Conservation (phyloP, 2,797 vertebrate species). For the Thunnus albacares region DNA sequence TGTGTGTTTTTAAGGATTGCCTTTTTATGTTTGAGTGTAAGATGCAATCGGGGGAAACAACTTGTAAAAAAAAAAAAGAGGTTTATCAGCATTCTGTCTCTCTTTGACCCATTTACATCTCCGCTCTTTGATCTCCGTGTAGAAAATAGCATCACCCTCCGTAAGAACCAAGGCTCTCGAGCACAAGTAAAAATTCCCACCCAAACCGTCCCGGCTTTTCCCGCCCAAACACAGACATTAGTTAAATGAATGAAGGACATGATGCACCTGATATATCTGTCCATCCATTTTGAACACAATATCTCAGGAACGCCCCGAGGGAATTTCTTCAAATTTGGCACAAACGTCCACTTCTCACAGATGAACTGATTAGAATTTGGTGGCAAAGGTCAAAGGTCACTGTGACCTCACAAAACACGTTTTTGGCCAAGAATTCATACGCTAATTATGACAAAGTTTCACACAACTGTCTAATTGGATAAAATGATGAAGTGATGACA, state of each 20-base stretch:
- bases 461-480: no score
- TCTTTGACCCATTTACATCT: conserved; percentile 49
- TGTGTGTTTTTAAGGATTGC: neutral
- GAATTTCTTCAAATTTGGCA: no score
- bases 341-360: no score
- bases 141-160: conserved; percentile 45
- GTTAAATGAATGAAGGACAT: neutral
- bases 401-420: no score
- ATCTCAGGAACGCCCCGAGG: no score
- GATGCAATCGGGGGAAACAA: conserved; percentile 4
- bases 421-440: no score
- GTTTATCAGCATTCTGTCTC: conserved; percentile 9
- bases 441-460: no score
- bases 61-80: neutral
- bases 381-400: no score
- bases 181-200: conserved; percentile 21
- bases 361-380: no score
- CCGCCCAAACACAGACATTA: neutral
- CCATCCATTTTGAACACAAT: no score
- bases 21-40: neutral
- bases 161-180: neutral
- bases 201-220: neutral
- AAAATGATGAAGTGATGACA: no score
- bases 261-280: neutral
- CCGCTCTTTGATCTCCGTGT: conserved; percentile 43